A percentile compares a stretch with the other conserved stretches of the same genome.
phyloP scores from a whole-genome alignment of 2,888 invertebrate genomes.

The Sycophila texana region DNA sequence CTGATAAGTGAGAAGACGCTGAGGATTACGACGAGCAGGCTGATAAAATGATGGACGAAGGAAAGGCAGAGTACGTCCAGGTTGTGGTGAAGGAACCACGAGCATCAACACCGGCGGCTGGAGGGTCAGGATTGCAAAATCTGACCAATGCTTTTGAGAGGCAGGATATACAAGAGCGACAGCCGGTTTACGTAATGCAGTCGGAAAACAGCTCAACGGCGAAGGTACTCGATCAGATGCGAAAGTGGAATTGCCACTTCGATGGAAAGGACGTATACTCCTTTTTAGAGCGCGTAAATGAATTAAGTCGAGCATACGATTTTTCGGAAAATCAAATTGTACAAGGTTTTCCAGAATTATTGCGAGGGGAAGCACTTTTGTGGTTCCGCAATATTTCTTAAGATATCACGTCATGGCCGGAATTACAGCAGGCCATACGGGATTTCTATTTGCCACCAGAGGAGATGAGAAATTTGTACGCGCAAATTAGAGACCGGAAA shows the following conservation, averaged over 20 bases:
- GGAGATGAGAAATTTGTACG: background rate
- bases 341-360: background rate
- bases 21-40: too few relatives aligned
- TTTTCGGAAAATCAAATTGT: background rate
- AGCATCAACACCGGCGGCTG: too few relatives aligned
- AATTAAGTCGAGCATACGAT: background rate
- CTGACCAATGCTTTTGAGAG: too few relatives aligned
- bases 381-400: background rate
- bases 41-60: too few relatives aligned
- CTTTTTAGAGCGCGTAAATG: background rate
- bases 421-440: background rate
- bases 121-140: too few relatives aligned
- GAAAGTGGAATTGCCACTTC: background rate
- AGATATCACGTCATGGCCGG: background rate
- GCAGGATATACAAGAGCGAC: too few relatives aligned
- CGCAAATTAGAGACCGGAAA: background rate
- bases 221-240: background rate
- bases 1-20: too few relatives aligned
- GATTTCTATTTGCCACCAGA: background rate
- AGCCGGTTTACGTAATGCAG: too few relatives aligned
- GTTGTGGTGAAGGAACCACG: too few relatives aligned
- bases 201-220: background rate
- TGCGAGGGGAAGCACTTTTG: background rate
- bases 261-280: background rate
- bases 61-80: too few relatives aligned